Conservation (phyloP, 2,888 invertebrate species). For the Amaurobius ferox region DNA sequence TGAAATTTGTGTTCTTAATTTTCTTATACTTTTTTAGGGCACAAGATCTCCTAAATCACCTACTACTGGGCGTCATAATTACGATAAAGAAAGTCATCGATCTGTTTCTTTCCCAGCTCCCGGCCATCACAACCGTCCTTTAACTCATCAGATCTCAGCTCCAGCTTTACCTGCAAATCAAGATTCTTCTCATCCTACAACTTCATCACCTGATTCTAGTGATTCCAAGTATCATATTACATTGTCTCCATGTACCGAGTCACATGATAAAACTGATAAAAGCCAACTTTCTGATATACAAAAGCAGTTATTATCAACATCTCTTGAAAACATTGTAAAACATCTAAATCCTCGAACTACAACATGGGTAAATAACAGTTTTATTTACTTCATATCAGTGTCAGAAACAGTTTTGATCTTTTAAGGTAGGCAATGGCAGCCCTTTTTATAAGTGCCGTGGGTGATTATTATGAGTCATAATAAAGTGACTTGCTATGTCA, state of each 20-base stretch:
- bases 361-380: slow-evolving; percentile 65
- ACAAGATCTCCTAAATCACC: slow-evolving; percentile 72
- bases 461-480: too few species aligned
- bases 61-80: slow-evolving; percentile 60
- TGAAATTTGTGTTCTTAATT: background rate
- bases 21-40: slow-evolving; percentile 27
- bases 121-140: slow-evolving; percentile 46
- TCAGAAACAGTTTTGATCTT: too few species aligned
- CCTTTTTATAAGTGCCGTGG: too few species aligned
- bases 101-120: slow-evolving; percentile 61
- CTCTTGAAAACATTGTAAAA: slow-evolving; percentile 66
- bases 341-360: slow-evolving; percentile 54
- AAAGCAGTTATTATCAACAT: slow-evolving; percentile 62
- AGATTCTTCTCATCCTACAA: background rate
- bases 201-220: slow-evolving; percentile 6
- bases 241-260: slow-evolving; percentile 41
- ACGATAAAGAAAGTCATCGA: slow-evolving; percentile 61
- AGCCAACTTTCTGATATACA: slow-evolving; percentile 29
- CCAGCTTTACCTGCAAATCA: slow-evolving; percentile 57
- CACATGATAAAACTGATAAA: background rate
- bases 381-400: too few species aligned
- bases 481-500: too few species aligned
- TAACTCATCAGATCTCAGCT: slow-evolving; percentile 67
- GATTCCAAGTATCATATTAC: slow-evolving; percentile 54
- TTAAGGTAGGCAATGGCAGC: too few species aligned